Evolutionary conservation across 2,113 vertebrate species (phyloP), one percentile per base, ranked within the genome.

Genomic region (Cynopterus brachyotis): DNA sequence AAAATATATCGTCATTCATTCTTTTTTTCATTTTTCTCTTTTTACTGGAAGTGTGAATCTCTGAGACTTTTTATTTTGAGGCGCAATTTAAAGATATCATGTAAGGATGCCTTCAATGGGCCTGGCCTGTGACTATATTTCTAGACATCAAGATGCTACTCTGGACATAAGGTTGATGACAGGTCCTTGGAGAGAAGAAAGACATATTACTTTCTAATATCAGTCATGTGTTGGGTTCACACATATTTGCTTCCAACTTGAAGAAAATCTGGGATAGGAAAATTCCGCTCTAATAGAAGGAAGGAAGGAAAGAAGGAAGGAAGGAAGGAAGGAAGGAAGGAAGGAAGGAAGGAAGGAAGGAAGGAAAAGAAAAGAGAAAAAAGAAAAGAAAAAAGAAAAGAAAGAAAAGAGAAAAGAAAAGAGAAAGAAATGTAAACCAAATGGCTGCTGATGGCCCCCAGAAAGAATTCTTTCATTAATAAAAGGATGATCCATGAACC

Each of bases 261-360:
- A 94, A 93, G 76, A 35, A 79, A 57, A 69, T 90, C 47, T 6
- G 8, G 94, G 47, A 47, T 37, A 60, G 66, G 19, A 22, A 80
- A 42, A 62, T 75, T 75, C 45, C 40, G 30, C 55, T 89, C 4
- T 28, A 26, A 13, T 7, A 50, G 6, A 45, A 8, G 9, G 45
- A 45, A 9, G 9, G 45, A 45, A 8, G 9, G 45, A 45, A 9
- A 45, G 45, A 45, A 42, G 42, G 42, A 42, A 42, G 42, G 42
- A 42, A 42, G 42, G 42, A 42, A 42, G 42, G 42, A 42, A 42
- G 42, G 42, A 64, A 64, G 5, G 32, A 32, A 64, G 11, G 3
- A 59, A 81, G 30, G 6, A 5, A 32, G 9, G 26, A 5, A 26
- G 59, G 26, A 5, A 26, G 57, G 57, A 6, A 26, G 57, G 9